Base-by-base conservation (phyloP, 2,888 invertebrate species). In the Diachrysia chrysitis region DNA sequence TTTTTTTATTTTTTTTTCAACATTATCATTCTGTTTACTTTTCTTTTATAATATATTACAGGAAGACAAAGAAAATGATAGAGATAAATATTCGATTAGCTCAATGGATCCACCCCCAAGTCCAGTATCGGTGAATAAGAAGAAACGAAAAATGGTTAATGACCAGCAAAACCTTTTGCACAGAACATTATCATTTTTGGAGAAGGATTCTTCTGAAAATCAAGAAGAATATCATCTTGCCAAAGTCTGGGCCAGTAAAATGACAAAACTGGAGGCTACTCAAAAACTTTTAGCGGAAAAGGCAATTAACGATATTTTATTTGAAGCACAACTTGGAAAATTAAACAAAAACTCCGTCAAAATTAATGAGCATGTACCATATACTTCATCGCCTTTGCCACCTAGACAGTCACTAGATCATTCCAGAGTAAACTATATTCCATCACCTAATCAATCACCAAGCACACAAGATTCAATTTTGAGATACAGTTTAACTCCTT, bases 361-460 rank as follows among this genome's bases (percentile, higher is more conserved):
- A 59, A 32, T 59, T 51, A 59, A 59, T 17, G 48, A 29, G 29
- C 29, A 29, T 29, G 29, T 29, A 29, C 29, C 29, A 19, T 56
- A 25, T 19, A 19, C 35, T 35, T 19, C 35, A 17, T 56, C 35
- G 29, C 29, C 29, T 29, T 29, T 29, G 6, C 29, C 29, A 29
- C 6, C n/a, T 29, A 29, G 29, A 29, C 29, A 29, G 6, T 29
- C 29, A 29, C 35, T 57, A 57, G 56, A 57, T 57, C 32, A 57
- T 57, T 25, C 56, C 35, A 57, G 56, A 35, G 25, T 57, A 29
- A 57, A 35, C 56, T 57, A 57, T 57, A 57, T 57, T 29, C 56
- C 56, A 57, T 57, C 56, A 57, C 56, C 56, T 57, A 25, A 57
- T 57, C 35, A 57, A 57, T 57, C 16, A 57, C 25, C 56, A 57